Percentiles rank a stretch among this genome's conserved stretches.
These are phyloP conservation scores for Phthorimaea operculella DNA, from an alignment of 1,140 invertebrate species.

Conservation along the genomic window DNA sequence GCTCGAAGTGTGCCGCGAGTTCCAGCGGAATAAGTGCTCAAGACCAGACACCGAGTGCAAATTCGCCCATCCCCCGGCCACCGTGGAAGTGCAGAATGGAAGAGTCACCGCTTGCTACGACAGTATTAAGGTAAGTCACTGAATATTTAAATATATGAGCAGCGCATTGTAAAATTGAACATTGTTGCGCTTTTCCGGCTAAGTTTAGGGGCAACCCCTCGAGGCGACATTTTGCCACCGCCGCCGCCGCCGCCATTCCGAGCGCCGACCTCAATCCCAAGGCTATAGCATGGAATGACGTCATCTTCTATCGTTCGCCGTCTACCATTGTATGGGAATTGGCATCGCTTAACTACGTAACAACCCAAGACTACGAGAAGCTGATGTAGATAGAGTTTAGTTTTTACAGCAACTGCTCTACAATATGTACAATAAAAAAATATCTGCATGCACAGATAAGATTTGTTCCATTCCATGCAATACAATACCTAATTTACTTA, in stretches of 20 bases:
- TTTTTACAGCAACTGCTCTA: neutral
- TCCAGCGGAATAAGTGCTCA: constrained; percentile 99
- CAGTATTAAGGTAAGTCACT: constrained; percentile 96
- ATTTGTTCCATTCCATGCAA: too few species aligned
- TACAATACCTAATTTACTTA: too few species aligned
- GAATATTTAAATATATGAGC: neutral
- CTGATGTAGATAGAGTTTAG: neutral
- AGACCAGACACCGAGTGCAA: constrained; percentile 99
- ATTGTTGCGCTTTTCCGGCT: neutral
- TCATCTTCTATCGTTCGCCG: constrained; percentile 38
- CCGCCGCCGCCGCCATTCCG: constrained; percentile 23
- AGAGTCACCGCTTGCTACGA: constrained; percentile 99
- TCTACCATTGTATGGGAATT: constrained; percentile 54
- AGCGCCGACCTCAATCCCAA: constrained; percentile 57
- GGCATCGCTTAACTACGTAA: constrained; percentile 49
- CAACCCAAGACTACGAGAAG: constrained; percentile 36
- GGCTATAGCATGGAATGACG: constrained; percentile 53
- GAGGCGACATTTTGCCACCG: constrained; percentile 48
- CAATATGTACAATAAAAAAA: neutral
- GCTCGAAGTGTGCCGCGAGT: constrained; percentile 99
- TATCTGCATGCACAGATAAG: too few species aligned
- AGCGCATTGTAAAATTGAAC: neutral
- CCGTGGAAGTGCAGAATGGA: constrained; percentile 99
- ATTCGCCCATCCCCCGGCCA: constrained; percentile 98
- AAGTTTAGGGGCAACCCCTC: constrained; percentile 26